Evolutionary conservation across 2,797 vertebrate genomes (phyloP), one percentile per base, ranked within the genome.

Genomic region (Coracias cyanogaster): DNA sequence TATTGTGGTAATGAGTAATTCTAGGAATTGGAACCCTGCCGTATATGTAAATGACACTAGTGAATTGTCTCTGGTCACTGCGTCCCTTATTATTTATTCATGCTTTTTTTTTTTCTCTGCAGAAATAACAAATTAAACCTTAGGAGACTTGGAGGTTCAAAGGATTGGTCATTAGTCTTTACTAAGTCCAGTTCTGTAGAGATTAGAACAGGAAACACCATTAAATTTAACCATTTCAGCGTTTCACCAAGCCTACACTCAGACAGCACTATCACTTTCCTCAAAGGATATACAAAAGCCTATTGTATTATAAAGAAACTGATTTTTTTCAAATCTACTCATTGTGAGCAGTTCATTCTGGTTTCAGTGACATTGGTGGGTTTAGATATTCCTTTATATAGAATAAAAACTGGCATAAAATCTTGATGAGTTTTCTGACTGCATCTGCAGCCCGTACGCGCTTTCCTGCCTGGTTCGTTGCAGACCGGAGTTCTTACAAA

Each of bases 81-180:
- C 72, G 77, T 80, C 86, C 64, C 57, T 83, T 88, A 51, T 95
- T 93, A 93, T 97, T 96, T 95, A 94, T 96, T 96, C 65, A 88
- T 89, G 35, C 5, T 11, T 57, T 71, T 76, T 78, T 58, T 66
- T 92, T 78, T 90, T 65, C 73, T 61, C 21, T 25, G 76, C 82
- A 82, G 79, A 95, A 96, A 93, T 95, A 96, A 81, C 24, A 69
- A 79, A 95, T 93, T 85, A 85, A 91, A 91, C 60, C 94, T 83
- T 88, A 76, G 45, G 94, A 90, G 94, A 95, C 39, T 67, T 80
- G 41, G 11, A 57, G 46, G 69, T 94, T 88, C 89, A 85, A 89
- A 86, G 95, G 61, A 43, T 87, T 93, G 88, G 74, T 94, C 86
- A 72, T 94, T 96, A 91, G 83, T 66, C 65, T 95, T 91, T 65